Base-by-base conservation (phyloP, 2,113 vertebrate species). In the Xiphias gladius region DNA sequence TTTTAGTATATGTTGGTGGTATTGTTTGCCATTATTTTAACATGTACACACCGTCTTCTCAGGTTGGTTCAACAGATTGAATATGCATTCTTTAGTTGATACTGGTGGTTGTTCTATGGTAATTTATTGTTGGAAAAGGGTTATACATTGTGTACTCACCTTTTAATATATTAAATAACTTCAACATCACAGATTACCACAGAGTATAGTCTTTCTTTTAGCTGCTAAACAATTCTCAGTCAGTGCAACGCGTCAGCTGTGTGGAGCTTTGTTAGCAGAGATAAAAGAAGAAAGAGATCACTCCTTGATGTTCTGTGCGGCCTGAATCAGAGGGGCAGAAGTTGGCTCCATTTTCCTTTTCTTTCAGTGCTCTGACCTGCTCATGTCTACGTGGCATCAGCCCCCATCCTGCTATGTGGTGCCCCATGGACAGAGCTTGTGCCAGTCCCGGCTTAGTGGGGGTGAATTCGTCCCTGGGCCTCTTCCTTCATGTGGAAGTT, bases 401-500 rank as follows among this genome's bases (percentile, higher is more conserved):
- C 78, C 83, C 73, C 80, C 83, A 26, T 83, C 65, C 74, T 80
- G 79, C 58, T 88, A 86, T 80, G 78, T 22, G 73, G 76, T 86
- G 89, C 87, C 91, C 83, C 90, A 74, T 75, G 70, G 64, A 68
- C 84, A 82, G 76, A 85, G 79, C 79, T 62, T 70, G 78, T 89
- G 86, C 87, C 86, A 88, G 79, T 81, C 28, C 73, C 7, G 63
- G 81, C 65, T 76, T 32, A 79, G 61, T 7, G 41, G 71, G 32
- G 30, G 61, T 50, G 28, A 71, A 71, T 86, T 35, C 57, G 41
- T 80, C 55, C 43, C 43, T 2, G 58, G 75, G 81, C 28, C 82
- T 63, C 75, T 66, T 86, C 54, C 76, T 86, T 85, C 82, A 72
- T 83, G 69, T 86, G 80, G 75, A 89, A 90, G n/a, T 89, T 82